These are phyloP conservation scores for Pseudobourletiella spinata DNA, from an alignment of 1,140 invertebrate species.

Conservation along the genomic window DNA sequence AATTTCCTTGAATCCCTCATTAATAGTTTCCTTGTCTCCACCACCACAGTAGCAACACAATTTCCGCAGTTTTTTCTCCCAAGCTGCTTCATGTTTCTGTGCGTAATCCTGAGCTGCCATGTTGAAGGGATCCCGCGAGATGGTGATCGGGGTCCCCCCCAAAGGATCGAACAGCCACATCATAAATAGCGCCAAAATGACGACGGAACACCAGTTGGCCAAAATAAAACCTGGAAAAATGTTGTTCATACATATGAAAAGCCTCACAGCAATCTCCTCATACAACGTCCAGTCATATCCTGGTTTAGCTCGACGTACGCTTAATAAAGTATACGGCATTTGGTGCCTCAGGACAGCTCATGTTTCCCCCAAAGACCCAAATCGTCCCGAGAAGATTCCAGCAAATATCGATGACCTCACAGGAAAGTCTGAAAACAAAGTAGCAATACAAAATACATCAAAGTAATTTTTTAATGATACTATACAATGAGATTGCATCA, in stretches of 20 bases:
- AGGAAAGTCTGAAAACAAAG: constrained; percentile 49
- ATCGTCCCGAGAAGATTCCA: constrained; percentile 70
- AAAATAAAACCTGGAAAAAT: constrained; percentile 56
- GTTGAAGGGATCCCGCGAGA: constrained; percentile 39
- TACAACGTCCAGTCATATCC: too few species aligned
- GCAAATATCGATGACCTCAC: constrained; percentile 62
- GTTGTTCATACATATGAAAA: background rate
- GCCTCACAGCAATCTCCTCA: too few species aligned
- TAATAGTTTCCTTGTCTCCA: constrained; percentile 62
- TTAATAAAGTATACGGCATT: constrained; percentile 21
- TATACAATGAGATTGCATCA: background rate
- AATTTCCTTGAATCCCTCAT: constrained; percentile 72
- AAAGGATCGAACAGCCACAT: constrained; percentile 62
- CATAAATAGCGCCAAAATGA: constrained; percentile 61
- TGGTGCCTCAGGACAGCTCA: constrained; percentile 16
- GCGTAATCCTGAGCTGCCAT: background rate
- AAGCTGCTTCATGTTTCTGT: constrained; percentile 4
- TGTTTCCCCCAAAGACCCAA: constrained; percentile 55
- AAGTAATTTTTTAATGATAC: background rate
- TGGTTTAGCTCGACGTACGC: too few species aligned
- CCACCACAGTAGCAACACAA: constrained; percentile 74
- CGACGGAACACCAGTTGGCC: constrained; percentile 65
- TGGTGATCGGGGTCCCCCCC: constrained; percentile 51
- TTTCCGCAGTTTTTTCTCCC: constrained; percentile 36
- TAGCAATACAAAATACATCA: background rate